Evolutionary conservation across 2,888 invertebrate genomes (phyloP).

Genomic region (Drosophila mulleri): DNA sequence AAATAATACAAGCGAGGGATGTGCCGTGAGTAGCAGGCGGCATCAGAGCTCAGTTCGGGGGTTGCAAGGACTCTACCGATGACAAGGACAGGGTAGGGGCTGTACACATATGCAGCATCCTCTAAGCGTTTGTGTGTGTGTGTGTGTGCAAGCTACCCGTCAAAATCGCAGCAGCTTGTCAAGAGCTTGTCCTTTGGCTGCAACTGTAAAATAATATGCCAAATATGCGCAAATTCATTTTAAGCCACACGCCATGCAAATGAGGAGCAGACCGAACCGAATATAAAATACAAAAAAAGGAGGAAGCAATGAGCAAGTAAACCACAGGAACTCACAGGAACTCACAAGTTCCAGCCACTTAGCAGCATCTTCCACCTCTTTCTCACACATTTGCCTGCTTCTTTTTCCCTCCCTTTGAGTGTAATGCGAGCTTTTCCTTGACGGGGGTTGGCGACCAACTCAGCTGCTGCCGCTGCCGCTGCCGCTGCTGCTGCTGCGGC

Average conservation of each 20-base stretch:
- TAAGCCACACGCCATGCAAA: constrained; percentile 59
- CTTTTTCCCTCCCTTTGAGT: not conserved
- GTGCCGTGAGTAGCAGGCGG: constrained; percentile 25
- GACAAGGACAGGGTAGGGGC: constrained; percentile 65
- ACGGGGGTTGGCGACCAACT: constrained; percentile 47
- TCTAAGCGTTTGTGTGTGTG: not conserved
- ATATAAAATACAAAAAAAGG: not conserved
- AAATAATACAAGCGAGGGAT: constrained; percentile 72
- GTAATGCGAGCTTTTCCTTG: constrained; percentile 59
- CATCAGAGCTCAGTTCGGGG: constrained; percentile 35
- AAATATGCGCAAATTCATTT: constrained; percentile 79
- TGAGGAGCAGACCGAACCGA: constrained; percentile 42
- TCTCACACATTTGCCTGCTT: not conserved
- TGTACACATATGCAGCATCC: constrained; percentile 58
- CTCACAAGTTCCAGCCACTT: constrained; percentile 76
- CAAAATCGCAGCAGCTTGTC: constrained; percentile 77
- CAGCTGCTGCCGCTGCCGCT: not conserved
- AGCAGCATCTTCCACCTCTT: constrained; percentile 58
- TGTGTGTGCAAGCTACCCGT: constrained; percentile 37
- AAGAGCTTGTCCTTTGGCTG: constrained; percentile 54
- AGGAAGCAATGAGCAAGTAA: constrained; percentile 18
- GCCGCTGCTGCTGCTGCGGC: constrained; percentile 46
- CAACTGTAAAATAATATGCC: constrained; percentile 73
- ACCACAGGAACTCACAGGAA: constrained; percentile 70
- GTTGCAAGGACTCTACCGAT: constrained; percentile 71